phyloP scores from a whole-genome alignment of 2,113 vertebrate genomes.

The Eurypyga helias region DNA sequence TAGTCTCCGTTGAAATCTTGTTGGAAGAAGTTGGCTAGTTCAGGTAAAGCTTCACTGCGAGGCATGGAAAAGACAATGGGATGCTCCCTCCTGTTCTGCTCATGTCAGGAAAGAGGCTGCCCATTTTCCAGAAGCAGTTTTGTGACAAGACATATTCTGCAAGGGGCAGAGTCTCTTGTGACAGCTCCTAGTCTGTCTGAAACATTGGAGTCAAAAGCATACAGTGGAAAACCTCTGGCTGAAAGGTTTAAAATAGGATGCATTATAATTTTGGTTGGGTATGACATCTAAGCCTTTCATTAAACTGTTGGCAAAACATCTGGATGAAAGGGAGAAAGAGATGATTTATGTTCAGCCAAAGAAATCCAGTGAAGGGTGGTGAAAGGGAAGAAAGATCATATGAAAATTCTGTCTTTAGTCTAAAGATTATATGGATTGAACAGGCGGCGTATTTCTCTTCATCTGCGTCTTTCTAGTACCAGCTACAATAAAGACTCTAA shows the following conservation, averaged over 20 bases:
- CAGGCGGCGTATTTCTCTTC: background rate
- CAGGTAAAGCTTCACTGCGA: background rate
- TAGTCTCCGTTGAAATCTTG: background rate
- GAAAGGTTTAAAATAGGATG: background rate
- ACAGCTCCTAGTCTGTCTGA: background rate
- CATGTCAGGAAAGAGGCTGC: background rate
- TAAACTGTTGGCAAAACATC: background rate
- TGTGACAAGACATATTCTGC: background rate
- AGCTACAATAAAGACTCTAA: background rate
- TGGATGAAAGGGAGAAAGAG: background rate
- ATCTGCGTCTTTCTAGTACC: background rate
- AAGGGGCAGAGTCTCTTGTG: background rate
- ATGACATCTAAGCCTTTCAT: background rate
- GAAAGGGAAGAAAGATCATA: background rate
- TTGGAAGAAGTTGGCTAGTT: background rate
- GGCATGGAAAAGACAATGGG: background rate
- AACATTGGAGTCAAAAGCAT: background rate
- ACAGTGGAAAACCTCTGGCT: background rate
- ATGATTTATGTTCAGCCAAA: background rate
- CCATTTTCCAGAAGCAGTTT: background rate
- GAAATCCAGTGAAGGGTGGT: background rate
- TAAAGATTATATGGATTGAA: background rate
- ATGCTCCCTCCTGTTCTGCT: background rate
- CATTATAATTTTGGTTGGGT: background rate
- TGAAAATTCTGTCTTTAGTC: background rate